Evolutionary conservation across 2,888 invertebrate species (phyloP).

Genomic region (Eupithecia inturbata): DNA sequence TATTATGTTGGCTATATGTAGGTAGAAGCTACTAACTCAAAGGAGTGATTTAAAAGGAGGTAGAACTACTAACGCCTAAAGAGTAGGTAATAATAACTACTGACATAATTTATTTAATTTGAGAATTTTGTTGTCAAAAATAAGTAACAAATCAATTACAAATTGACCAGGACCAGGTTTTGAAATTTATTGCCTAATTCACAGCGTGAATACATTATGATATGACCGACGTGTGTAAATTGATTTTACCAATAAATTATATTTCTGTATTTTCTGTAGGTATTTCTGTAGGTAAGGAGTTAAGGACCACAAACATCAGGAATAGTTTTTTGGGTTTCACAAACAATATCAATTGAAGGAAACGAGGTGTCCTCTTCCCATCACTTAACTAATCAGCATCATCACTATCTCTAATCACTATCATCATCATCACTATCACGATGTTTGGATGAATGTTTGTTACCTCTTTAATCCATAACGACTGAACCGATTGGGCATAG

Average conservation of each 20-base stretch:
- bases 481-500: no score
- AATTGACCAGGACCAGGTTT: not conserved
- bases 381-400: no score
- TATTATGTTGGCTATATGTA: constrained; percentile 20
- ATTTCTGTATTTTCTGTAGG: no score
- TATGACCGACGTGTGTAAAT: no score
- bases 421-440: no score
- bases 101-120: not conserved
- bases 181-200: no score
- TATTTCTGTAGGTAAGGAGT: not conserved
- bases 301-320: not conserved
- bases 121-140: not conserved
- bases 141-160: not conserved
- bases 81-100: not conserved
- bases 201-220: no score
- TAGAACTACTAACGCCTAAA: not conserved
- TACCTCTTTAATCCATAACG: no score
- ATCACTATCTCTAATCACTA: no score
- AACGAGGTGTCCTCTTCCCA: no score
- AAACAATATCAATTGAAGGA: not conserved
- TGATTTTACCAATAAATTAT: no score
- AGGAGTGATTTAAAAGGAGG: not conserved
- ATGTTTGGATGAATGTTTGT: no score
- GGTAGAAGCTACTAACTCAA: not conserved
- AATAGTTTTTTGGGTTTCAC: not conserved